Percentiles rank a stretch among this genome's conserved stretches.
phyloP scores from a whole-genome alignment of 64 coral and sea anemone genomes.

The Montipora cactus region DNA sequence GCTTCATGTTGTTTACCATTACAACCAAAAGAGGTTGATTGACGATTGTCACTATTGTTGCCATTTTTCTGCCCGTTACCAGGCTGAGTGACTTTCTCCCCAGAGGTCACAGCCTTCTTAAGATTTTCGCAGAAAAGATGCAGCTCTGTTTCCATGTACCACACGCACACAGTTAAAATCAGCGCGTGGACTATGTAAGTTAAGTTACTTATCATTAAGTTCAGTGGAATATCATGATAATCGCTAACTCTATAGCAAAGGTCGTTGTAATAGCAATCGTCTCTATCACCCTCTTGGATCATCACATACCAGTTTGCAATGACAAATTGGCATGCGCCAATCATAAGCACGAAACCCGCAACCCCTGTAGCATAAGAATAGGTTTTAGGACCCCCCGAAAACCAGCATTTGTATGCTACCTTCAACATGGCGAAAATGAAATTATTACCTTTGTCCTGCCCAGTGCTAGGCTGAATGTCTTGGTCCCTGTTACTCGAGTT shows the following conservation, averaged over 20 bases:
- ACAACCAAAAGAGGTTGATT: too few species aligned
- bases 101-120: background rate
- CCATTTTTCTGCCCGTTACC: background rate
- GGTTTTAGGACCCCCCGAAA: background rate
- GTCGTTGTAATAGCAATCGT: conserved; percentile 70
- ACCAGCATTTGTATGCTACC: background rate
- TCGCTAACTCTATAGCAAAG: conserved; percentile 59
- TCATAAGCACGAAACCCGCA: conserved; percentile 54
- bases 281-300: conserved; percentile 63
- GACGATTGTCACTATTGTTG: too few species aligned
- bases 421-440: too few species aligned
- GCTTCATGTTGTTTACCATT: too few species aligned
- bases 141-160: conserved; percentile 23
- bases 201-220: conserved; percentile 79
- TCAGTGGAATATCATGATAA: conserved; percentile 54
- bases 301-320: conserved; percentile 66
- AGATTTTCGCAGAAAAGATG: background rate
- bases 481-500: too few species aligned
- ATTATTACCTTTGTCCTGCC: too few species aligned
- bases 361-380: conserved; percentile 61
- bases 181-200: conserved; percentile 69
- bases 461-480: too few species aligned
- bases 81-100: too few species aligned
- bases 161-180: conserved; percentile 45
- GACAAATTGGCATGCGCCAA: conserved; percentile 73